A percentile compares a stretch with the other conserved stretches of the same genome.
phyloP scores from a whole-genome alignment of 1,140 invertebrate genomes.

The Wasmannia auropunctata region DNA sequence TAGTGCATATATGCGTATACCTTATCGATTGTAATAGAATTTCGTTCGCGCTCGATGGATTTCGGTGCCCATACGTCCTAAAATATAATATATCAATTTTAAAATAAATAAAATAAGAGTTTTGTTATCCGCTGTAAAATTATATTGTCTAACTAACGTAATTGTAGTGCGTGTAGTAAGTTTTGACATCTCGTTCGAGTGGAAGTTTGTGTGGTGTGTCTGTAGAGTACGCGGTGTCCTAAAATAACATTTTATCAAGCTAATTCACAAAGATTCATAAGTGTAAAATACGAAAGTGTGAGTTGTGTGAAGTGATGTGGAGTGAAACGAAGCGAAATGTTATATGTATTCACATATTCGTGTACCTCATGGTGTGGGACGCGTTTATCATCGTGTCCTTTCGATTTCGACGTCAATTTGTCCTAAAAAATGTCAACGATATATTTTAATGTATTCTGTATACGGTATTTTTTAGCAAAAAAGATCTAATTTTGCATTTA shows the following conservation, averaged over 20 bases:
- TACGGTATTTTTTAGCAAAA: no score
- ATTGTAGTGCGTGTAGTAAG: conserved; percentile 49
- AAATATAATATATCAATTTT: conserved; percentile 38
- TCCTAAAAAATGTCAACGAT: conserved; percentile 38
- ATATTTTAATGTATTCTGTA: not conserved
- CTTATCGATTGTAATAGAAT: conserved; percentile 28
- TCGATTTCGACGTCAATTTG: not conserved
- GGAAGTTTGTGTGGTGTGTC: conserved; percentile 9
- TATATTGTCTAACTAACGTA: conserved; percentile 28
- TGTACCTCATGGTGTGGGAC: conserved; percentile 21
- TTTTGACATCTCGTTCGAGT: conserved; percentile 40
- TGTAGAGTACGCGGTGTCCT: not conserved
- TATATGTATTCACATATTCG: not conserved
- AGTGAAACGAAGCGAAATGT: not conserved
- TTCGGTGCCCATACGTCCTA: conserved; percentile 54
- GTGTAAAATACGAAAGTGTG: not conserved
- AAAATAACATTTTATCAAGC: conserved; percentile 22
- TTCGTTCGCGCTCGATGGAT: not conserved
- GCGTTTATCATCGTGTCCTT: not conserved
- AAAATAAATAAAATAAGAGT: conserved; percentile 32
- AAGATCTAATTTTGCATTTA: not conserved
- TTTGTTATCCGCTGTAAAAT: not conserved
- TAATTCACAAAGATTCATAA: not conserved
- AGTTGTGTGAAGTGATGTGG: not conserved
- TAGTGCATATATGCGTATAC: not conserved